Evolutionary conservation across 1,140 invertebrate genomes (phyloP).

Genomic region (Brachystomella parvula): DNA sequence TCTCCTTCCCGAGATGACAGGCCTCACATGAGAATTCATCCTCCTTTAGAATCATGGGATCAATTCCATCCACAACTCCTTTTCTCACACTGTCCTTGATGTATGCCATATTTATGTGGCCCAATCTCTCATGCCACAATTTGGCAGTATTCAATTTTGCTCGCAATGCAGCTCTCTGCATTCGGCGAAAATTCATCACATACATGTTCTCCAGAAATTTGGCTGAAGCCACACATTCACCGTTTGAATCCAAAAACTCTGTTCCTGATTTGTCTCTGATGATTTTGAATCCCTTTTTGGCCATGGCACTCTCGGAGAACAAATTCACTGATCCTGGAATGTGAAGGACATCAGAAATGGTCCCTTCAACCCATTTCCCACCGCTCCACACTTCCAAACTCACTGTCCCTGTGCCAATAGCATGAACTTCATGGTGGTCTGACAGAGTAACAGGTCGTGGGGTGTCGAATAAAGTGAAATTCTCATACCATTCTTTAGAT

Average conservation of each 20-base stretch:
- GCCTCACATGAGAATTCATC: slow-evolving; percentile 31
- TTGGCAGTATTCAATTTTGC: no score
- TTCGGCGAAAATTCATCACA: slow-evolving; percentile 6
- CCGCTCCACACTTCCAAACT: neutral
- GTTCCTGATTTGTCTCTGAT: slow-evolving; percentile 4
- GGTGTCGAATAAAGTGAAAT: neutral
- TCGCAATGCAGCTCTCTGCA: neutral
- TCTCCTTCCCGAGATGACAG: slow-evolving; percentile 39
- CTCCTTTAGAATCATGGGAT: neutral
- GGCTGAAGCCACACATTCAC: neutral
- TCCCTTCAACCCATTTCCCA: neutral
- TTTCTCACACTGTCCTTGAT: slow-evolving; percentile 12
- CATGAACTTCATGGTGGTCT: neutral
- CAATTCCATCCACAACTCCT: slow-evolving; percentile 5
- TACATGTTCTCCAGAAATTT: neutral
- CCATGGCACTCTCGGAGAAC: slow-evolving; percentile 4
- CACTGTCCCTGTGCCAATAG: neutral
- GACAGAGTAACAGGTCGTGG: neutral
- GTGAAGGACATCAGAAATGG: neutral
- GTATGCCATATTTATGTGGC: slow-evolving; percentile 10
- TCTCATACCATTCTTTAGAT: neutral
- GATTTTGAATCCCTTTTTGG: slow-evolving; percentile 6
- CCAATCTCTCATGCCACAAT: slow-evolving; percentile 16
- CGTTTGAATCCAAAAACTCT: neutral
- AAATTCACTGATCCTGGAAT: slow-evolving; percentile 15